Evolutionary conservation across 2,113 vertebrate genomes (phyloP), one percentile per base, ranked within the genome.

Genomic region (Prinia subflava): DNA sequence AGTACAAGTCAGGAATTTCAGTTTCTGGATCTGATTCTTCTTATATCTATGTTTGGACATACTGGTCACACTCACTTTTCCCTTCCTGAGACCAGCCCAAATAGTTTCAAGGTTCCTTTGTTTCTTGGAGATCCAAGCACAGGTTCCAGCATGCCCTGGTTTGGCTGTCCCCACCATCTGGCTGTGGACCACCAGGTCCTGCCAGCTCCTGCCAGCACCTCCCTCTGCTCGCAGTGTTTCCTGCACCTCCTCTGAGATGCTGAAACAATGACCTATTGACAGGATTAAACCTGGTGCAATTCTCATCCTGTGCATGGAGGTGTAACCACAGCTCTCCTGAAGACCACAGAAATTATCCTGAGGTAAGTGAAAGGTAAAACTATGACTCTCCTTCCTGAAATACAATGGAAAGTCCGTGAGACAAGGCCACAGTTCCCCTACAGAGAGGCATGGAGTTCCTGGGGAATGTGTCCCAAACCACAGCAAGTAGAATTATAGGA

Each of bases 201-300:
- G 78, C 85, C 68, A 86, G 78, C 82, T 90, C 63, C 56, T 88
- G 79, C 85, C 79, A 65, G 75, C 53, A 67, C 80, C 70, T 93
- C 57, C 62, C 35, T 83, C 70, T 4, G 2, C 78, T 85, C 5
- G 0, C 1, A 0, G 17, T 28, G 25, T 85, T 93, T 64, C 70
- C 90, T 75, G 78, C 67, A 84, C 88, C 95, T 94, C 91, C 94
- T 89, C 84, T 41, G 62, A 57, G 93, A 39, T 79, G 60, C 49
- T 49, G 81, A 71, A 91, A 95, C 94, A 97, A 94, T 95, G 83
- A 92, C 20, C 49, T 0, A 2, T 13, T 52, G 96, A 95, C 91
- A 95, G 95, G 95, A 96, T 76, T 42, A 94, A 95, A 82, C 69
- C 74, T 35, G 53, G 69, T 53, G 16, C 70, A 75, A 65, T 71